Evolutionary conservation across 2,113 vertebrate species (phyloP).

Genomic region (Eclectus roratus): DNA sequence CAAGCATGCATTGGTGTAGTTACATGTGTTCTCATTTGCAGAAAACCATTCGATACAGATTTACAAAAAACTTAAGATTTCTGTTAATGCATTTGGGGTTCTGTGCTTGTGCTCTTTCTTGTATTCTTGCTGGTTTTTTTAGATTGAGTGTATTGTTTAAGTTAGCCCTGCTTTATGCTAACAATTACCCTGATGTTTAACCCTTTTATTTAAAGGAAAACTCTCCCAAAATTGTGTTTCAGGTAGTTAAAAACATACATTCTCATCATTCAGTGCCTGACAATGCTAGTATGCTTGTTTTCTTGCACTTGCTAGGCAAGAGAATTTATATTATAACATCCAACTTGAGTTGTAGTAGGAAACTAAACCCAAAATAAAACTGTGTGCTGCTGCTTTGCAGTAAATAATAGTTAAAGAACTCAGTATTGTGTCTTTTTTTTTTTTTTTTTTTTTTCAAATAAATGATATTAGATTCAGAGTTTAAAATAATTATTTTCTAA

Average conservation of each 20-base stretch:
- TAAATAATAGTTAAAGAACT: constrained; percentile 35
- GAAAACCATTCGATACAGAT: background rate
- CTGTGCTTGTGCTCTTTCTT: background rate
- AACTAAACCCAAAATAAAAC: background rate
- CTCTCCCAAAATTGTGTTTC: background rate
- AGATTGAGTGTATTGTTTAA: background rate
- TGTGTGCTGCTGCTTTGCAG: constrained; percentile 16
- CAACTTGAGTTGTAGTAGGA: background rate
- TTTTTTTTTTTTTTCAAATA: background rate
- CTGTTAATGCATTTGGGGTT: background rate
- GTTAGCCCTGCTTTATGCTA: background rate
- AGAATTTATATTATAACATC: background rate
- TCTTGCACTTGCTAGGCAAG: background rate
- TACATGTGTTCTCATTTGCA: background rate
- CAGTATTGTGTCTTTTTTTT: background rate
- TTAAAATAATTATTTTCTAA: background rate
- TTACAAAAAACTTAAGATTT: background rate
- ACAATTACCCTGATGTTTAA: background rate
- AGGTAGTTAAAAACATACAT: background rate
- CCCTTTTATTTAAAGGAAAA: background rate
- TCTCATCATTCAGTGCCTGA: background rate
- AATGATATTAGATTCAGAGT: background rate
- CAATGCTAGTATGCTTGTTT: background rate
- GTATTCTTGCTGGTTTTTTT: background rate
- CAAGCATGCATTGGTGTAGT: background rate